A percentile compares a stretch with the other conserved stretches of the same genome.
phyloP scores from a whole-genome alignment of 2,888 invertebrate species.

The Hyposoter didymator region DNA sequence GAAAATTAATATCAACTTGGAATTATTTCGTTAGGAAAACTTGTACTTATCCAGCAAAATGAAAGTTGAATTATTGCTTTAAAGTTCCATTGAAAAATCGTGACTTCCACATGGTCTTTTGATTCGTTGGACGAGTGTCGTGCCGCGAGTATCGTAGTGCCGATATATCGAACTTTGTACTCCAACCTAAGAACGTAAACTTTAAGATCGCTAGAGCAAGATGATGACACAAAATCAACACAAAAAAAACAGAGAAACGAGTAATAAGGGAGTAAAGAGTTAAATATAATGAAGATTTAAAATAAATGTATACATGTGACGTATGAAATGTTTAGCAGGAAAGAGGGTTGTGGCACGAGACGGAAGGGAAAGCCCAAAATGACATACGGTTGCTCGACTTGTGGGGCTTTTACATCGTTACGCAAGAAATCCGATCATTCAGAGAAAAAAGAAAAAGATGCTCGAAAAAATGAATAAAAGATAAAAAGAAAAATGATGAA shows the following conservation, averaged over 20 bases:
- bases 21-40: background rate
- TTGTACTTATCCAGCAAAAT: background rate
- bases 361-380: constrained; percentile 58
- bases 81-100: background rate
- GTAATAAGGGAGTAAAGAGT: constrained; percentile 5
- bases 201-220: constrained; percentile 5
- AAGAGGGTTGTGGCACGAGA: constrained; percentile 45
- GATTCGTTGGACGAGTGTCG: constrained; percentile 20
- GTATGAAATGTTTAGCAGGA: constrained; percentile 67
- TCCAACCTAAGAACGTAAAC: constrained; percentile 8
- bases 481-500: background rate
- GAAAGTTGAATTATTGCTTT: background rate
- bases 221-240: constrained; percentile 7
- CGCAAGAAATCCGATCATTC: constrained; percentile 66
- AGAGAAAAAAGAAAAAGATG: constrained; percentile 31
- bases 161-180: constrained; percentile 23
- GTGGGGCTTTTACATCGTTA: constrained; percentile 59
- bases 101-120: background rate
- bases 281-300: constrained; percentile 18
- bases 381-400: constrained; percentile 64
- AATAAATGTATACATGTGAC: constrained; percentile 56
- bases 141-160: background rate
- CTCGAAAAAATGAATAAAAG: constrained; percentile 2
- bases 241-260: constrained; percentile 4
- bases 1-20: background rate